Conservation (phyloP, 2,888 invertebrate genomes). For the Torymus auratus region DNA sequence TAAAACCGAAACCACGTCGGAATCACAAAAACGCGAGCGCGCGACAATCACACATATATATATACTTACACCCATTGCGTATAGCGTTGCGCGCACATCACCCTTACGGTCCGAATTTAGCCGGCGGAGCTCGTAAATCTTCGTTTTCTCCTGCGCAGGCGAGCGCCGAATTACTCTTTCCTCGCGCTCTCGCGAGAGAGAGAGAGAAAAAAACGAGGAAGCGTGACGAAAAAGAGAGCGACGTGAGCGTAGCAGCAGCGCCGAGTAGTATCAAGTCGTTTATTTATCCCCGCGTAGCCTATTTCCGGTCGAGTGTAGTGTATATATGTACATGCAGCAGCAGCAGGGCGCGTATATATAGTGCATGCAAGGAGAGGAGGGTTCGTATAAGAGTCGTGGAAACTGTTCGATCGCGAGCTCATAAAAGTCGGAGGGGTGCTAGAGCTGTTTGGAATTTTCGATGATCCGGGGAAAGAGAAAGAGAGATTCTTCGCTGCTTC, state of each 20-base stretch:
- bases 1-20: too few relatives aligned
- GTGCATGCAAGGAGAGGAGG: too few relatives aligned
- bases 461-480: not conserved
- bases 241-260: not conserved
- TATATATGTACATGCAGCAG: too few relatives aligned
- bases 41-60: too few relatives aligned
- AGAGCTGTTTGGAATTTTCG: too few relatives aligned
- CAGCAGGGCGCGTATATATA: too few relatives aligned
- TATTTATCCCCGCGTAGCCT: slow-evolving; percentile 49
- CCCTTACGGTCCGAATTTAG: slow-evolving; percentile 20
- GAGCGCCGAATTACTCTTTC: not conserved
- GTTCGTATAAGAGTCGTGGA: slow-evolving; percentile 10
- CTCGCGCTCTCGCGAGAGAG: not conserved
- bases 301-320: slow-evolving; percentile 30
- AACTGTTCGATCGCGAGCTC: slow-evolving; percentile 37
- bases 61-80: too few relatives aligned
- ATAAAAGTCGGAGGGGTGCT: slow-evolving; percentile 20
- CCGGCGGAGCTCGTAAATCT: slow-evolving; percentile 23
- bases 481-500: not conserved
- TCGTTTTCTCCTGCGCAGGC: not conserved
- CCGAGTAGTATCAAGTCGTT: slow-evolving; percentile 12
- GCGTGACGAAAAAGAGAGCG: slow-evolving; percentile 2
- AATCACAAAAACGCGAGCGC: too few relatives aligned
- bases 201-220: not conserved
- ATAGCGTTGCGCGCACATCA: too few relatives aligned